These are phyloP conservation scores for Thamnaconus septentrionalis DNA, from an alignment of 2,113 vertebrate species.

Conservation along the genomic window DNA sequence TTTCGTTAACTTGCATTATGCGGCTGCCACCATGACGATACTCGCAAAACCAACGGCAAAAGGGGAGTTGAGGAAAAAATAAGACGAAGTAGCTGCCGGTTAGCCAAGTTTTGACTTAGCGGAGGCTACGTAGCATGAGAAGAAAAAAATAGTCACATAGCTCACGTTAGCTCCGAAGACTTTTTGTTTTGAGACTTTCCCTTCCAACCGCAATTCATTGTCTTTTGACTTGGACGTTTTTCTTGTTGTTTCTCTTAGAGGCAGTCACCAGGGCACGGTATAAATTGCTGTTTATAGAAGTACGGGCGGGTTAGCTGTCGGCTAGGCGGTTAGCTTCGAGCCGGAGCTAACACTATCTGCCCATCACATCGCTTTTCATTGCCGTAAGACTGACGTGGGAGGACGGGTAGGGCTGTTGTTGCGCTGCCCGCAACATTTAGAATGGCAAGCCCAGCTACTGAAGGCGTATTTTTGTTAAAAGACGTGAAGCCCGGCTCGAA, in stretches of 20 bases:
- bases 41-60: too few relatives aligned
- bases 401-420: too few relatives aligned
- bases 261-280: neutral
- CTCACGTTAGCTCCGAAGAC: neutral
- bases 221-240: neutral
- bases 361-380: neutral
- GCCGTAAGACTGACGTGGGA: too few relatives aligned
- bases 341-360: constrained; percentile 29
- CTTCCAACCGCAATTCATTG: too few relatives aligned
- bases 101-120: constrained; percentile 6
- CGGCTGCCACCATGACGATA: constrained; percentile 24
- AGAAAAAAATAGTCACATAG: neutral
- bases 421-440: neutral
- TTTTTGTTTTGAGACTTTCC: too few relatives aligned
- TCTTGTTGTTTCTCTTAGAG: neutral
- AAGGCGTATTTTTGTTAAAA: constrained; percentile 88
- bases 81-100: constrained; percentile 28
- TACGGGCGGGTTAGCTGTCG: neutral
- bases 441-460: constrained; percentile 81
- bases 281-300: neutral
- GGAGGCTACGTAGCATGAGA: neutral
- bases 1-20: constrained; percentile 10
- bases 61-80: constrained; percentile 7
- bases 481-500: constrained; percentile 96
- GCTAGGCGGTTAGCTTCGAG: constrained; percentile 21